Percentiles rank a stretch among this genome's conserved stretches.
These are phyloP conservation scores for Lydus trimaculatus DNA, from an alignment of 2,888 invertebrate species.

Conservation along the genomic window DNA sequence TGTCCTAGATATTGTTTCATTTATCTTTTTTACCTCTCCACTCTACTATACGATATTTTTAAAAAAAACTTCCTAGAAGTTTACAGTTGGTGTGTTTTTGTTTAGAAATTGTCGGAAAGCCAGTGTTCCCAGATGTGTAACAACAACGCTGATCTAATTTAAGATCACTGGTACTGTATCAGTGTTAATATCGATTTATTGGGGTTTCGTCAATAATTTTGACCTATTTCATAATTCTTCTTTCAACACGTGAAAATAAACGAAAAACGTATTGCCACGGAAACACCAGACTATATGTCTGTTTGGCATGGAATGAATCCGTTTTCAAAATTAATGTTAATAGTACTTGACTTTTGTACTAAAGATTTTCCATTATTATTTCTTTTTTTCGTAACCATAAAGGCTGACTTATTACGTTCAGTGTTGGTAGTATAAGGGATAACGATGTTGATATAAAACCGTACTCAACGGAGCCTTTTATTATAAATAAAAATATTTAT, in stretches of 20 bases:
- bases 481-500: neutral
- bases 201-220: neutral
- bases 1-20: neutral
- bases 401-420: neutral
- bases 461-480: neutral
- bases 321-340: neutral
- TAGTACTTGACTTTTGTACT: too few species aligned
- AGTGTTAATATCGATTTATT: neutral
- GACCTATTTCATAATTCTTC: neutral
- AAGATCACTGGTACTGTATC: neutral
- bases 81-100: neutral
- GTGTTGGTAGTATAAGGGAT: neutral
- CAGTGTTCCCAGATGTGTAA: neutral
- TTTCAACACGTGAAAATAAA: neutral
- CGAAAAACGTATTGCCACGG: too few species aligned
- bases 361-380: neutral
- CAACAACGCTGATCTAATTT: neutral
- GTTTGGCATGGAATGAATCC: too few species aligned
- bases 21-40: too few species aligned
- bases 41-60: neutral
- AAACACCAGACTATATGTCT: too few species aligned
- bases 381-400: neutral
- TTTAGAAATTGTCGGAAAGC: neutral
- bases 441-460: neutral
- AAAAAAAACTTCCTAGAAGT: conserved; percentile 1